Conservation (phyloP, 2,888 invertebrate species). For the Myathropa florea region DNA sequence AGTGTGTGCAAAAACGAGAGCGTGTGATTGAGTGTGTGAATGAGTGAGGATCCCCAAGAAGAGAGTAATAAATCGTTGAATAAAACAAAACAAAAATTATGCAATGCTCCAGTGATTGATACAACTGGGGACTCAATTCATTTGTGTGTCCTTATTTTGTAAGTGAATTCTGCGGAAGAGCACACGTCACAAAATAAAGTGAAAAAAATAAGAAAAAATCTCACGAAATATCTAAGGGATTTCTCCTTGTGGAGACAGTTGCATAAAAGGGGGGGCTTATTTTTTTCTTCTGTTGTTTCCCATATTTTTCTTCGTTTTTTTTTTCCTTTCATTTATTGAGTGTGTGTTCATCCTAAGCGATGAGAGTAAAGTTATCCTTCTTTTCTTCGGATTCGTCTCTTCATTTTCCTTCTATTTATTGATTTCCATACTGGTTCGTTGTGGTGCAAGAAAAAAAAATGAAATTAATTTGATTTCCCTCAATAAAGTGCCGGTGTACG, state of each 20-base stretch:
- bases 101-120: slow-evolving; percentile 45
- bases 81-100: slow-evolving; percentile 32
- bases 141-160: slow-evolving; percentile 42
- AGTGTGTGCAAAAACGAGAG: background rate
- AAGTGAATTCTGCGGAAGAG: slow-evolving; percentile 40
- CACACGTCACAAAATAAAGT: slow-evolving; percentile 2
- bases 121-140: background rate
- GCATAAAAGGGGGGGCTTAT: slow-evolving; percentile 40
- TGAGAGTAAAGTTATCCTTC: background rate
- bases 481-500: slow-evolving; percentile 32
- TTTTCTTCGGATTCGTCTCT: background rate
- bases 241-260: slow-evolving; percentile 44
- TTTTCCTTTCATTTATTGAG: slow-evolving; percentile 14
- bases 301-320: background rate
- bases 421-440: background rate
- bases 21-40: background rate
- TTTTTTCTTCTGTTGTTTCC: slow-evolving; percentile 22
- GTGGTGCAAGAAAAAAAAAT: background rate
- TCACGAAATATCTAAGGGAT: slow-evolving; percentile 35
- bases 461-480: background rate
- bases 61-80: background rate
- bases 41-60: background rate
- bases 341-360: background rate
- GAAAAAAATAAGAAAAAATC: slow-evolving; percentile 15
- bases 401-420: background rate